Conservation (phyloP, 2,888 invertebrate genomes). For the Herminia tarsipennalis region DNA sequence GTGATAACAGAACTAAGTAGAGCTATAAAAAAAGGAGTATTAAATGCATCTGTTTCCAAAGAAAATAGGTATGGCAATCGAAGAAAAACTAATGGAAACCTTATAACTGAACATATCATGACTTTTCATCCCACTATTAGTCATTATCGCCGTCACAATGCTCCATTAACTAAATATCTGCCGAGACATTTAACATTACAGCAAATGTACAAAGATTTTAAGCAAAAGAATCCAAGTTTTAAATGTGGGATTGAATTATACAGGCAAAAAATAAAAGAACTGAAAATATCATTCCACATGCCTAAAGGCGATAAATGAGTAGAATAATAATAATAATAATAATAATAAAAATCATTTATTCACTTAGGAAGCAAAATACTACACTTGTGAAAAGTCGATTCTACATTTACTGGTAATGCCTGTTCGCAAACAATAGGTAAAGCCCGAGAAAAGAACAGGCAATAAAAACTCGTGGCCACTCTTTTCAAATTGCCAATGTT, state of each 20-base stretch:
- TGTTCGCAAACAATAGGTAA: too few species aligned
- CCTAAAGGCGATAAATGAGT: neutral
- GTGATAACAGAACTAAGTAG: slow-evolving; percentile 10
- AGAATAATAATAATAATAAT: too few species aligned
- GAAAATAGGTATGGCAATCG: neutral
- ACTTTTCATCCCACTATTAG: neutral
- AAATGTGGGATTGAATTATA: neutral
- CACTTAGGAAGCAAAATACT: too few species aligned
- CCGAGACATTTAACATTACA: neutral
- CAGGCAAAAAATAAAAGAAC: neutral
- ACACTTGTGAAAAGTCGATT: too few species aligned
- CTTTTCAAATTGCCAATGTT: too few species aligned
- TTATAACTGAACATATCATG: neutral
- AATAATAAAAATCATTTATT: too few species aligned
- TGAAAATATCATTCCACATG: neutral
- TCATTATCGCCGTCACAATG: neutral
- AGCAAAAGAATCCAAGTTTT: neutral
- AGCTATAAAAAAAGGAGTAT: slow-evolving; percentile 12
- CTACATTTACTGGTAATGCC: too few species aligned
- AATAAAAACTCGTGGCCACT: too few species aligned
- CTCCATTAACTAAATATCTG: neutral
- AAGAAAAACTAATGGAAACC: neutral
- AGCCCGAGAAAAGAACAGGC: too few species aligned
- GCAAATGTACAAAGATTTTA: neutral
- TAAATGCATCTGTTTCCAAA: slow-evolving; percentile 1